Conservation (phyloP, 2,797 vertebrate species). For the Kryptopterus vitreolus region DNA sequence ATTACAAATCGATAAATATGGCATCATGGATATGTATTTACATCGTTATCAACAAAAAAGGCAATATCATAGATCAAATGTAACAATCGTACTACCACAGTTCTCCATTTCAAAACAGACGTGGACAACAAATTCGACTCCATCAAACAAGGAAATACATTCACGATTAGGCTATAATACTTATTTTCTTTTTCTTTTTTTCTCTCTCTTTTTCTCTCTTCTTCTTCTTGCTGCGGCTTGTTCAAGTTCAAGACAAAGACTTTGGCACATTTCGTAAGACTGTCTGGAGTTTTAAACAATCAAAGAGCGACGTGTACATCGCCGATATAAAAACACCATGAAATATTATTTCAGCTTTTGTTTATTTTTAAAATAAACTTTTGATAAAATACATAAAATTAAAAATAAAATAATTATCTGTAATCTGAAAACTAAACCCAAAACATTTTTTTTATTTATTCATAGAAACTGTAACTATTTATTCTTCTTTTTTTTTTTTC, state of each 20-base stretch:
- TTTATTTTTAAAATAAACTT: slow-evolving; percentile 75
- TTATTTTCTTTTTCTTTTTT: slow-evolving; percentile 75
- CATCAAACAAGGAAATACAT: slow-evolving; percentile 99
- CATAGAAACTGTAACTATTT: slow-evolving; percentile 75
- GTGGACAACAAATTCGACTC: slow-evolving; percentile 93
- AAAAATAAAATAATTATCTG: slow-evolving; percentile 81
- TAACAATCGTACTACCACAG: slow-evolving; percentile 97
- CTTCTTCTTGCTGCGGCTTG: slow-evolving; percentile 56
- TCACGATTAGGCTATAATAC: slow-evolving; percentile 94
- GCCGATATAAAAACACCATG: slow-evolving; percentile 86
- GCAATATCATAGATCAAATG: slow-evolving; percentile 95
- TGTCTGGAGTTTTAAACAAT: slow-evolving; percentile 96
- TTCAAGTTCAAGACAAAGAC: slow-evolving; percentile 99
- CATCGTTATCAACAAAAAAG: slow-evolving; percentile 97
- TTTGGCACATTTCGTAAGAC: slow-evolving; percentile 99
- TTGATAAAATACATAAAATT: slow-evolving; percentile 83
- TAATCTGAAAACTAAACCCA: slow-evolving; percentile 77
- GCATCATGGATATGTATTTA: slow-evolving; percentile 99
- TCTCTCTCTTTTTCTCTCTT: not conserved
- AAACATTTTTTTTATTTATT: slow-evolving; percentile 71
- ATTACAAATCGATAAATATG: slow-evolving; percentile 99
- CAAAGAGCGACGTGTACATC: slow-evolving; percentile 88
- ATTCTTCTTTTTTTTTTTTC: slow-evolving; percentile 49
- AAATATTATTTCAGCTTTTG: slow-evolving; percentile 77
- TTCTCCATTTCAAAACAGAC: slow-evolving; percentile 95